Evolutionary conservation across 2,113 vertebrate genomes (phyloP).

Genomic region (Serinus canaria): DNA sequence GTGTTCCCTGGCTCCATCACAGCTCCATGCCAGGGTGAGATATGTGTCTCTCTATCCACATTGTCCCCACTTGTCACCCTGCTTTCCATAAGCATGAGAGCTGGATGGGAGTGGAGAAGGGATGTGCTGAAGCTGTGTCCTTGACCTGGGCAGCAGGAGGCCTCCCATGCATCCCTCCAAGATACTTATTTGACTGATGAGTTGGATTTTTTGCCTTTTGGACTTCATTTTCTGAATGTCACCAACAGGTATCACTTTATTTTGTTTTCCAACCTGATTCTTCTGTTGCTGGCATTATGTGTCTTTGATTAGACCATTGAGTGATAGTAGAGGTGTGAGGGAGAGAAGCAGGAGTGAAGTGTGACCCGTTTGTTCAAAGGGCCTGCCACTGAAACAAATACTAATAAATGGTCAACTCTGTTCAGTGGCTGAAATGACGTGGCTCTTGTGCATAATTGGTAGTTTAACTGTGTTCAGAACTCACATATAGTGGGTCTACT

Average conservation of each 20-base stretch:
- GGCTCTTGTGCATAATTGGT: not conserved
- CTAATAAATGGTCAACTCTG: not conserved
- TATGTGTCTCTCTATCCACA: accelerated
- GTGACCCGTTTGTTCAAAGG: no score
- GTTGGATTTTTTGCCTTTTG: not conserved
- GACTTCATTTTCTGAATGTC: not conserved
- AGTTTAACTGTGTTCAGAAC: not conserved
- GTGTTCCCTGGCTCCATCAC: not conserved
- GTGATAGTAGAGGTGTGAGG: not conserved
- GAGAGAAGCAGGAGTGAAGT: not conserved
- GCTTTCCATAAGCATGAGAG: accelerated
- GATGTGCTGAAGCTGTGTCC: not conserved
- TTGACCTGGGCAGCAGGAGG: not conserved
- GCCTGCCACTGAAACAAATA: not conserved
- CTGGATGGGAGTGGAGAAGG: not conserved
- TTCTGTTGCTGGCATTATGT: not conserved
- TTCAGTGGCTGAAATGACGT: not conserved
- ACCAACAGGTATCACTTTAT: not conserved
- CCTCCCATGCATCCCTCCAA: accelerated
- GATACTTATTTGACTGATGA: not conserved
- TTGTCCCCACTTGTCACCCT: not conserved
- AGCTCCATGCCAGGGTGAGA: not conserved
- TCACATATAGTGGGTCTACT: not conserved
- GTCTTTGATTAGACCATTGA: not conserved
- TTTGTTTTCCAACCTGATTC: not conserved